phyloP scores from a whole-genome alignment of 1,140 invertebrate species.

The Chrysopa pallens region DNA sequence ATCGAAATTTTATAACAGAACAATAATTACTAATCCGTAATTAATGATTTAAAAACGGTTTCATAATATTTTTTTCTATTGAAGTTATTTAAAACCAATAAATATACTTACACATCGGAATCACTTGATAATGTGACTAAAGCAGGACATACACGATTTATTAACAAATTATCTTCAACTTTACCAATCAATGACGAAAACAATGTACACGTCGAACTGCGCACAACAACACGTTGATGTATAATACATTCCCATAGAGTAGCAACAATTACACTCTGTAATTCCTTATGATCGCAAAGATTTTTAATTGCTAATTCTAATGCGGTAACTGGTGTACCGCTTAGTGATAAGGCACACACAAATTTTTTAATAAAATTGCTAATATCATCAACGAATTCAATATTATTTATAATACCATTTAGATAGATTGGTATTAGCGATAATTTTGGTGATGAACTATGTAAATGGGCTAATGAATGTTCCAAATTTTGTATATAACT shows the following conservation, averaged over 20 bases:
- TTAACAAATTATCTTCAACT: slow-evolving; percentile 35
- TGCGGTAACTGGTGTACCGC: slow-evolving; percentile 30
- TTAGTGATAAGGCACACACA: slow-evolving; percentile 29
- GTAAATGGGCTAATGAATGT: slow-evolving; percentile 18
- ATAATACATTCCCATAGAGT: slow-evolving; percentile 53
- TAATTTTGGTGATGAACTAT: slow-evolving; percentile 22
- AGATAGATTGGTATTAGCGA: slow-evolving; percentile 35
- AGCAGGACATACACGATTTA: slow-evolving; percentile 41
- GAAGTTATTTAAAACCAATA: not conserved
- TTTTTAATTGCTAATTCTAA: slow-evolving; percentile 29
- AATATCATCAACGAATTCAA: slow-evolving; percentile 24
- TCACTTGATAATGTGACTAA: slow-evolving; percentile 53
- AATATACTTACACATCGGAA: slow-evolving; percentile 37
- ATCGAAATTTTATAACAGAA: no score
- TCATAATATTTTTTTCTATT: not conserved
- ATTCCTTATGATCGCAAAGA: slow-evolving; percentile 19
- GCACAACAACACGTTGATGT: slow-evolving; percentile 38
- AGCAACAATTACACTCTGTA: slow-evolving; percentile 35
- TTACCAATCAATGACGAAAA: slow-evolving; percentile 37
- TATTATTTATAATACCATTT: slow-evolving; percentile 23
- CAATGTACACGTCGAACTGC: slow-evolving; percentile 35
- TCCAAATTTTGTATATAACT: slow-evolving; percentile 25
- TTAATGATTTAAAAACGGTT: no score
- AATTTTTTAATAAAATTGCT: slow-evolving; percentile 28
- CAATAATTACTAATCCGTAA: no score